Evolutionary conservation across 2,113 vertebrate species (phyloP).

Genomic region (Pseudopodoces humilis): DNA sequence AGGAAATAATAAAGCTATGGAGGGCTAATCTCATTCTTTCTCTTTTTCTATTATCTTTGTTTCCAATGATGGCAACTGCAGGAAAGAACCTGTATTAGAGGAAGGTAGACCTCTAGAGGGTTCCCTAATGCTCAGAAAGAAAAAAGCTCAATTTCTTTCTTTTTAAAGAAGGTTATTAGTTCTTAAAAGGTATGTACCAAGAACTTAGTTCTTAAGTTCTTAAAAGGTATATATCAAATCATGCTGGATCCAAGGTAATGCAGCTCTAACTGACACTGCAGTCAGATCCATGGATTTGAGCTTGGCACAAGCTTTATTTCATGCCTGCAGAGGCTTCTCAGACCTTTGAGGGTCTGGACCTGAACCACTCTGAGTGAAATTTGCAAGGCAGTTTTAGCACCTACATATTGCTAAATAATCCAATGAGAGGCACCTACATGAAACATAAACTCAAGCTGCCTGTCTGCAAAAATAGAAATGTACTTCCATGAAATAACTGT

Average conservation of each 20-base stretch:
- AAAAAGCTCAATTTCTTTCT: neutral
- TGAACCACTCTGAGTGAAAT: neutral
- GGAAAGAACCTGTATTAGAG: neutral
- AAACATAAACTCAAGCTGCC: neutral
- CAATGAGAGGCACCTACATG: fast-evolving
- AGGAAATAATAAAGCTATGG: neutral
- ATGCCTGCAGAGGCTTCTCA: neutral
- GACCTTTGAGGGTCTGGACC: neutral
- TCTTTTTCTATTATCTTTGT: neutral
- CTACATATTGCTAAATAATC: neutral
- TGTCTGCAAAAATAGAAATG: neutral
- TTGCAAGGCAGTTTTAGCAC: neutral
- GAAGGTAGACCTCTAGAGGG: neutral
- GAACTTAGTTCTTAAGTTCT: neutral
- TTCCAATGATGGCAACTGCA: neutral
- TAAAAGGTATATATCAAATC: neutral
- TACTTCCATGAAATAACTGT: neutral
- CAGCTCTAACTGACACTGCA: neutral
- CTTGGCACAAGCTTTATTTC: neutral
- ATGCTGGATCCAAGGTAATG: neutral
- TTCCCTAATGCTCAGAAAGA: neutral
- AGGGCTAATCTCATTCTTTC: neutral
- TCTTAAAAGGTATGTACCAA: neutral
- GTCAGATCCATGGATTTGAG: neutral
- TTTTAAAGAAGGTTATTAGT: neutral